Conservation (phyloP, 2,113 vertebrate species). For the Platanista minor region DNA sequence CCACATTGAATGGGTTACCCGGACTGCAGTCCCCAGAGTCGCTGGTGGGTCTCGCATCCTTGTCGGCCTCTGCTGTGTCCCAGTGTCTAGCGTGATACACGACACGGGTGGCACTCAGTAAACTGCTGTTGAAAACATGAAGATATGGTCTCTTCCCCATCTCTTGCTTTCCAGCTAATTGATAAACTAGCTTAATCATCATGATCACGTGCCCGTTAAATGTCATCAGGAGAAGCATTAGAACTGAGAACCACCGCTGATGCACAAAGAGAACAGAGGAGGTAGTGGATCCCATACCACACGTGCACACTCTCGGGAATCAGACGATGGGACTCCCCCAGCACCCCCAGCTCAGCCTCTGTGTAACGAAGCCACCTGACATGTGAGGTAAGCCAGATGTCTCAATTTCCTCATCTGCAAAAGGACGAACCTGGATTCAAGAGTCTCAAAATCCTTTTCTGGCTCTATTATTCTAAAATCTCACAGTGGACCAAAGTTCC, state of each 20-base stretch:
- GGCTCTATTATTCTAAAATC: neutral
- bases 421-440: neutral
- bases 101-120: too few relatives aligned
- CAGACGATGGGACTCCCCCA: too few relatives aligned
- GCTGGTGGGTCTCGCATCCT: neutral
- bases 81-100: too few relatives aligned
- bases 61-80: neutral
- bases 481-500: neutral
- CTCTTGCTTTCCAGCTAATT: neutral
- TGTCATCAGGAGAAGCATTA: neutral
- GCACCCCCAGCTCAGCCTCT: neutral
- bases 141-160: neutral
- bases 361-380: neutral
- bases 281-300: too few relatives aligned
- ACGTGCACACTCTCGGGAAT: rapidly evolving
- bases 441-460: neutral
- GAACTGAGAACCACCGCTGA: neutral
- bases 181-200: neutral
- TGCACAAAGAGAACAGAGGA: neutral
- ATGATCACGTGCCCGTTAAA: neutral
- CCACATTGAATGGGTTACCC: neutral
- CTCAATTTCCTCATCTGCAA: neutral
- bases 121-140: neutral
- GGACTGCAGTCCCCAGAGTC: neutral
- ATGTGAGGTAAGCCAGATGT: rapidly evolving